Conservation (phyloP, 2,113 vertebrate genomes). For the Benitochromis conjunctus region DNA sequence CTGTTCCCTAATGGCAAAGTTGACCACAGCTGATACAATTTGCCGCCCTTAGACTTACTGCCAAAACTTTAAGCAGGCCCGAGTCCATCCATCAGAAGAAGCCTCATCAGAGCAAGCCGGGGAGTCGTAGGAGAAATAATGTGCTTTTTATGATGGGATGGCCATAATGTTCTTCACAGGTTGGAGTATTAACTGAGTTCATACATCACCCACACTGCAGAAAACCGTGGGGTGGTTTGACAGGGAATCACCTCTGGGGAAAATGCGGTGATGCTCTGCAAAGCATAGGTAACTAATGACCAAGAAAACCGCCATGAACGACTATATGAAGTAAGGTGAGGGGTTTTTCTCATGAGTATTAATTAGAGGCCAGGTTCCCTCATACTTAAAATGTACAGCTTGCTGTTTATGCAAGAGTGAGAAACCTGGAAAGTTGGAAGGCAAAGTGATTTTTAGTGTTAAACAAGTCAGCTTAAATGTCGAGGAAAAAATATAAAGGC, state of each 20-base stretch:
- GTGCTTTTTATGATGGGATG: conserved; percentile 10
- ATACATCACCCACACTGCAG: conserved; percentile 28
- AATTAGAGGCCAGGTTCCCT: conserved; percentile 25
- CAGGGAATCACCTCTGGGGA: neutral
- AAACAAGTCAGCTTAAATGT: neutral
- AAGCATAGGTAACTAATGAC: conserved; percentile 15
- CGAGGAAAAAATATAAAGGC: neutral
- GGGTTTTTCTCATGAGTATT: neutral
- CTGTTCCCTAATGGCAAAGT: conserved; percentile 12
- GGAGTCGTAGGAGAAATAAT: conserved; percentile 15
- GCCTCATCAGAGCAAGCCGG: neutral
- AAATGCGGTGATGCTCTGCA: neutral
- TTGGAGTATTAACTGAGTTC: conserved; percentile 9
- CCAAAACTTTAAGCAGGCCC: conserved; percentile 1
- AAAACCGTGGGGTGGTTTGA: neutral
- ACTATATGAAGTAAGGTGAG: neutral
- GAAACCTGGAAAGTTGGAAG: neutral
- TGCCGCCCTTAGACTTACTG: neutral
- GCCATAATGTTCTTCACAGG: conserved; percentile 9
- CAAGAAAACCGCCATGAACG: neutral
- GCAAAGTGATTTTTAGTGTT: neutral
- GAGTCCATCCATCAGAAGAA: conserved; percentile 40
- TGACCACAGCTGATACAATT: neutral
- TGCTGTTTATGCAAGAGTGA: neutral
- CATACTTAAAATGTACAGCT: neutral